These are phyloP conservation scores for Taenioides sp. DNA, from an alignment of 2,797 vertebrate genomes.

Conservation along the genomic window DNA sequence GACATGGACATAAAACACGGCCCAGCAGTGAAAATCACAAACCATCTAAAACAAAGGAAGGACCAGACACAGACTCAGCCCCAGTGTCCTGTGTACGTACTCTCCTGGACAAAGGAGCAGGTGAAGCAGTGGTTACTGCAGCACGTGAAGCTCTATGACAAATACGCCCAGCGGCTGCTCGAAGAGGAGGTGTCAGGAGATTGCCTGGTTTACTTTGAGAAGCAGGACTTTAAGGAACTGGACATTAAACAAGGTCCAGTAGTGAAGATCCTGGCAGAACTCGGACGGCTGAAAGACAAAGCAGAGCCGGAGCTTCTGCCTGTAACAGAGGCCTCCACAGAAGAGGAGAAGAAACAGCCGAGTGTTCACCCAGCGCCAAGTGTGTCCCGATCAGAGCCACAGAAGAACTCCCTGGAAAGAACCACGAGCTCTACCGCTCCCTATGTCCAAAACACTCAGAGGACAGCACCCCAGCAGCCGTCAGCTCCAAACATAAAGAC, in stretches of 20 bases:
- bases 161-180: conserved; percentile 21
- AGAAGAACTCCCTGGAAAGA: background rate
- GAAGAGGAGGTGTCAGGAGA: conserved; percentile 51
- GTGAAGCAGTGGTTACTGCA: conserved; percentile 33
- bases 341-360: background rate
- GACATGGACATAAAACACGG: conserved; percentile 59
- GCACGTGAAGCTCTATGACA: conserved; percentile 15
- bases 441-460: background rate
- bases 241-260: conserved; percentile 45
- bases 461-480: background rate
- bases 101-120: conserved; percentile 35
- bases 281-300: background rate
- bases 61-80: background rate
- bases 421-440: too few relatives aligned
- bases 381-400: background rate
- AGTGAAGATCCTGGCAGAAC: conserved; percentile 35
- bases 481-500: background rate
- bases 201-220: conserved; percentile 51
- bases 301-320: conserved; percentile 27
- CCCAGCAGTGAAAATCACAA: conserved; percentile 60
- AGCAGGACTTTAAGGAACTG: conserved; percentile 51
- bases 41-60: conserved; percentile 29
- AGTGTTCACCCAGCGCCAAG: background rate
- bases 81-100: conserved; percentile 23
- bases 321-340: background rate